These are phyloP conservation scores for Podarcis muralis DNA, from an alignment of 2,113 vertebrate species.

Conservation along the genomic window DNA sequence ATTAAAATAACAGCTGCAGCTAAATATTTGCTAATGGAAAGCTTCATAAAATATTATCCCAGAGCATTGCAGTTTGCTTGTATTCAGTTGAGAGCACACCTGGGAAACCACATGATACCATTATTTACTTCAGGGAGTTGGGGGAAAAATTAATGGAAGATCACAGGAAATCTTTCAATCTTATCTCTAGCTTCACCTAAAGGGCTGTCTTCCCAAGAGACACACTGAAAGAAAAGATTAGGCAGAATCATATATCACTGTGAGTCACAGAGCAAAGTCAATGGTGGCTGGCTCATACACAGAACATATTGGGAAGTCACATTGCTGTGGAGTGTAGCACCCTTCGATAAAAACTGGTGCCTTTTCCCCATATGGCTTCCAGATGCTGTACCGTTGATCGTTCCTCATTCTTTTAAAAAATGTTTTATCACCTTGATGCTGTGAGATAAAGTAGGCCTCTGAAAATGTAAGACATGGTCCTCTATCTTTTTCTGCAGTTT, in stretches of 20 bases:
- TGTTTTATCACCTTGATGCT: neutral
- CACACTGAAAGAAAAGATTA: neutral
- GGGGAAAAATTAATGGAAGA: constrained; percentile 11
- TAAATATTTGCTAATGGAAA: no score
- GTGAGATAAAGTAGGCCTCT: neutral
- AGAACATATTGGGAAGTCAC: constrained; percentile 2
- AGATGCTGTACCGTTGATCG: neutral
- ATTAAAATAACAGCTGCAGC: no score
- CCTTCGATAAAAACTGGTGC: constrained; percentile 6
- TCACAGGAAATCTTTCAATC: constrained; percentile 40
- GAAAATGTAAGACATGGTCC: no score
- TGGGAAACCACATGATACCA: constrained; percentile 11
- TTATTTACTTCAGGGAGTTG: neutral
- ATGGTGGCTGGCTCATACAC: neutral
- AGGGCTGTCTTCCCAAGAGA: constrained; percentile 41
- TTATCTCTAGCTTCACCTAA: neutral
- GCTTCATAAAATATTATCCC: neutral
- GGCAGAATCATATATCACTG: neutral
- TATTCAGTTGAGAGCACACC: neutral
- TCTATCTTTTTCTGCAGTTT: no score
- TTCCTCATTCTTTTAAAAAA: neutral
- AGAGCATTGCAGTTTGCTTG: neutral
- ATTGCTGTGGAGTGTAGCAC: neutral
- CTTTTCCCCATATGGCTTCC: neutral
- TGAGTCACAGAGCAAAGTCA: constrained; percentile 19